These are phyloP conservation scores for Penaeus vannamei DNA, from an alignment of 1,140 invertebrate genomes.

Conservation along the genomic window DNA sequence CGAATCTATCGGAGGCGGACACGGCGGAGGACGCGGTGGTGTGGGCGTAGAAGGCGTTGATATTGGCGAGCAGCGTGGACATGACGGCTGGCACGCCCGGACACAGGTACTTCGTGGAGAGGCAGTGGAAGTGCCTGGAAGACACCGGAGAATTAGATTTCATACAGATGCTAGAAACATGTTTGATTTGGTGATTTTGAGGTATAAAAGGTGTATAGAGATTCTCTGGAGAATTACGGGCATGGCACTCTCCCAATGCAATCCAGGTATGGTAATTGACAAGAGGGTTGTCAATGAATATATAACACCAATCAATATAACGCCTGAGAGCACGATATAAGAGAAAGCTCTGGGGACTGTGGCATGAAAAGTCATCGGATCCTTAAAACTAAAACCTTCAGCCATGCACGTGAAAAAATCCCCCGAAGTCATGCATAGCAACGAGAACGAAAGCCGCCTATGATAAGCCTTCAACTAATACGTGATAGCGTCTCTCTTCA, in stretches of 20 bases:
- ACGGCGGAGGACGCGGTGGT: constrained; percentile 98
- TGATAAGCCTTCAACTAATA: not conserved
- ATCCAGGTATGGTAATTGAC: too few species aligned
- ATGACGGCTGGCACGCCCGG: constrained; percentile 98
- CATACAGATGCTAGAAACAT: not conserved
- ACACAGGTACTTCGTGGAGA: constrained; percentile 99
- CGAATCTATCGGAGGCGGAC: constrained; percentile 98
- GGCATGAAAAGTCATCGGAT: too few species aligned
- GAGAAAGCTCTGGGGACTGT: too few species aligned
- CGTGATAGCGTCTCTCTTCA: constrained; percentile 6
- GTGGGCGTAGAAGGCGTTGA: constrained; percentile 99
- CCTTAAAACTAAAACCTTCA: too few species aligned
- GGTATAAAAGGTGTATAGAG: not conserved
- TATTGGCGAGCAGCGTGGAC: constrained; percentile 98
- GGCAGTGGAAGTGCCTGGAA: constrained; percentile 96
- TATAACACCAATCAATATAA: too few species aligned
- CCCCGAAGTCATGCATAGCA: not conserved
- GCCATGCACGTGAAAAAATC: not conserved
- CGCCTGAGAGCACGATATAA: too few species aligned
- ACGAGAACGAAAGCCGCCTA: not conserved
- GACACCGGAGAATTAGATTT: constrained; percentile 49
- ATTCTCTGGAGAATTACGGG: not conserved
- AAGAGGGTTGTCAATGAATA: too few species aligned
- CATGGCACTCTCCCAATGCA: too few species aligned
- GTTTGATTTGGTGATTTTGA: not conserved